phyloP scores from a whole-genome alignment of 2,888 invertebrate species.

The Ceramica pisi region DNA sequence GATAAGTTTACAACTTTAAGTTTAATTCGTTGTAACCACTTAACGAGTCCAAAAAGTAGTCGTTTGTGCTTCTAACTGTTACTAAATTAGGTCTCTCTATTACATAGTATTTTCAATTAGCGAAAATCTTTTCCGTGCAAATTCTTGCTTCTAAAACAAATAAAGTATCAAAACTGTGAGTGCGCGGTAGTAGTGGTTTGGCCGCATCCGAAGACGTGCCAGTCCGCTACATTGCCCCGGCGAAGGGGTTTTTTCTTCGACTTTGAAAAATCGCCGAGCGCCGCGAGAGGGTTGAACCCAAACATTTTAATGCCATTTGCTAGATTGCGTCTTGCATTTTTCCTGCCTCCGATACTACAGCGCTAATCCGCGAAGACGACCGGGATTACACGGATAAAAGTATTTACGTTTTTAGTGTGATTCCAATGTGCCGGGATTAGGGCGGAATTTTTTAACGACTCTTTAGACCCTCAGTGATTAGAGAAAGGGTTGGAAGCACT shows the following conservation, averaged over 20 bases:
- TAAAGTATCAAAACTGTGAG: conserved; percentile 80
- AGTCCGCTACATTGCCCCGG: conserved; percentile 88
- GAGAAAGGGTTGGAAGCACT: conserved; percentile 87
- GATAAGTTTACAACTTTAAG: neutral
- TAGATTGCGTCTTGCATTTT: conserved; percentile 91
- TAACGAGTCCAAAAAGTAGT: neutral
- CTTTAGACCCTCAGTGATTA: conserved; percentile 83
- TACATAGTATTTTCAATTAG: neutral
- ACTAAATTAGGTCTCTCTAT: neutral
- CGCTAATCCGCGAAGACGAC: conserved; percentile 89
- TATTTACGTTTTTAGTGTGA: conserved; percentile 89
- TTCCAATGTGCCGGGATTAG: conserved; percentile 86
- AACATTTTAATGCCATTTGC: conserved; percentile 91
- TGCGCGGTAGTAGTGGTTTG: conserved; percentile 72
- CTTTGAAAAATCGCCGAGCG: conserved; percentile 89
- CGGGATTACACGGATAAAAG: conserved; percentile 88
- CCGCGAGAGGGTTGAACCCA: conserved; percentile 88
- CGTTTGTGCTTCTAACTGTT: too few species aligned
- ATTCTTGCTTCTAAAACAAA: neutral
- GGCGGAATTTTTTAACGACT: conserved; percentile 86
- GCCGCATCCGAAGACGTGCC: conserved; percentile 89
- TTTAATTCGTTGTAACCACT: neutral
- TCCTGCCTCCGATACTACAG: conserved; percentile 83
- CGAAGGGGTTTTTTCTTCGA: conserved; percentile 88
- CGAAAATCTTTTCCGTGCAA: neutral